Evolutionary conservation across 2,113 vertebrate genomes (phyloP), one percentile per base, ranked within the genome.

Genomic region (Daboia siamensis): DNA sequence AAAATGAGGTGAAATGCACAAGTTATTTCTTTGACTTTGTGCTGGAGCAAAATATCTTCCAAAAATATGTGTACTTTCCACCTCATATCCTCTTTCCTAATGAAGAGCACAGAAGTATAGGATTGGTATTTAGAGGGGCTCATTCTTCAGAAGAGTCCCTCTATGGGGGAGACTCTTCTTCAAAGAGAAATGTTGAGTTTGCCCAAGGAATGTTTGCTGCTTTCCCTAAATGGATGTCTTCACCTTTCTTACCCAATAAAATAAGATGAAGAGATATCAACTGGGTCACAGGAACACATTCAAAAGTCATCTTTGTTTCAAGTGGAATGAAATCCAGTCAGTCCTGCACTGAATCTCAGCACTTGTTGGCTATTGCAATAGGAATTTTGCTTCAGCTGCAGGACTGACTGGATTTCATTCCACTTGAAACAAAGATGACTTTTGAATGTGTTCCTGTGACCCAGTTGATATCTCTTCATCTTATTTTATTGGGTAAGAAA

Each of bases 41-140:
- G 55, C 64, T 88, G 93, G 92, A 95, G 55, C 80, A 95, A 94
- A 93, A 23, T 69, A n/a, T 51, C 59, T 94, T 85, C 94, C 93
- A 94, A 95, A 95, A 91, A 92, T 21, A 7, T 11, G 92, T 0
- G 0, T 90, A 89, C 21, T 91, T 95, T 92, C 94, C 86, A 92
- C 87, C 92, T 88, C 6, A 0, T 91, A 48, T 94, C 55, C 0
- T 96, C 52, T 95, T 90, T 52, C 89, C 69, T 90, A 94, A 93
- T 64, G 46, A 87, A 64, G 9, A 96, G 92, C 1, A 2, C n/a
- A 88, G 51, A 56, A 94, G 93, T 96, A 55, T 95, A 87, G 56
- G 92, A 93, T 90, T 91, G 93, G 33, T 56, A 92, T 87, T 95
- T 94, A 94, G 94, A 94, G 51, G 80, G 33, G 4, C 26, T 91